Base-by-base conservation (phyloP, 1,140 invertebrate species). In the Plutomurus gul region DNA sequence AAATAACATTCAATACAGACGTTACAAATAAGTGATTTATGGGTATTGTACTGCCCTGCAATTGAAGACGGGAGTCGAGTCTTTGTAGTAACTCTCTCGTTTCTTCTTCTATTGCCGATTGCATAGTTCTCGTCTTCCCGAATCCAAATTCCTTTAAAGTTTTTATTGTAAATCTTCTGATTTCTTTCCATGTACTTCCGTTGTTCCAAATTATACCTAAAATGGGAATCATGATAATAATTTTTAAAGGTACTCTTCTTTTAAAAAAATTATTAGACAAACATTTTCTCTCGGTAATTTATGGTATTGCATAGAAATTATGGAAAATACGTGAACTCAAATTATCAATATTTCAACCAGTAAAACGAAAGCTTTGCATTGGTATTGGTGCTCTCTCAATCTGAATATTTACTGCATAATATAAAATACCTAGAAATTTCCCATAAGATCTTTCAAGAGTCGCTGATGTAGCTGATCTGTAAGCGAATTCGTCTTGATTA, bases 61-160 rank as follows among this genome's bases (percentile, higher is more conserved):
- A 13, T 4, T 43, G 16, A 43, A 72, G 16, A 1, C 16, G 37
- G 10, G 1, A 13, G 3, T 74, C 37, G 13, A 74, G 18, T 4
- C 30, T 49, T 30, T 33, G 1, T 3, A 51, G 11, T 7, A 51
- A 76, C 1, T 76, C 13, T 7, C 51, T 18, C 16, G 51, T 33
- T 37, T 76, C 74, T 1, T 49, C 46, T 11, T 30, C n/a, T 33
- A 76, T 22, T 10, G 16, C 27, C 18, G 40, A 27, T n/a, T 76
- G 43, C 74, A 76, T 46, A 22, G 22, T 51, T 18, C 30, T 51
- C 18, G 13, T 49, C 7, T 25, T 20, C 27, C 74, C 74, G 37
- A 51, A 76, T 3, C 47, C 74, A 33, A 76, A 40, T 18, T 76
- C 74, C 25, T 27, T 36, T 18, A 76, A n/a, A 20, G 74, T 33